Percentiles rank a stretch among this genome's conserved stretches.
phyloP scores from a whole-genome alignment of 2,113 vertebrate genomes.

The Limnothrissa miodon region DNA sequence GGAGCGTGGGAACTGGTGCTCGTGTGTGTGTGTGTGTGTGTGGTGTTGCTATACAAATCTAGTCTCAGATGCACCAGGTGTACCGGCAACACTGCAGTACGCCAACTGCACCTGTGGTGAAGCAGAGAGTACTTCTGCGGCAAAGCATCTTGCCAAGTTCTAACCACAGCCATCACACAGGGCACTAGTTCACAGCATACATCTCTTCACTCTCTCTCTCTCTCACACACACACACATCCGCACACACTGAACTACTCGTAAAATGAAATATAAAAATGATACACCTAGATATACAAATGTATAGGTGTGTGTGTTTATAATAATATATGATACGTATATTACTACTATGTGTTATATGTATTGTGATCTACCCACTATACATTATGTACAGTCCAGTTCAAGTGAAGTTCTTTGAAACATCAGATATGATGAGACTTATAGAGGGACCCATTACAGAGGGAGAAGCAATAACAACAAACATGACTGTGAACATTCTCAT shows the following conservation, averaged over 20 bases:
- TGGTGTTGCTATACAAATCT: neutral
- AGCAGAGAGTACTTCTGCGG: neutral
- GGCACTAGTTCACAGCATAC: neutral
- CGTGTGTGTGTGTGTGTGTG: neutral
- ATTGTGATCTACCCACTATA: too few species aligned
- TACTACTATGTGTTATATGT: too few species aligned
- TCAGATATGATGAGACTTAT: neutral
- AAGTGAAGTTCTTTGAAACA: neutral
- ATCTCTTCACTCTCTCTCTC: neutral
- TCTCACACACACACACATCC: neutral
- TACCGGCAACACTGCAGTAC: constrained; percentile 17
- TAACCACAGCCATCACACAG: neutral
- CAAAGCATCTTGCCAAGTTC: neutral
- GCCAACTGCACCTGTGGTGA: constrained; percentile 5
- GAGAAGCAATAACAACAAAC: too few species aligned
- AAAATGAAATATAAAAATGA: too few species aligned
- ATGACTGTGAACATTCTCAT: too few species aligned
- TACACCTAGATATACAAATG: too few species aligned
- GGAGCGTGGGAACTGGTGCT: constrained; percentile 27
- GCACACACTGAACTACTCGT: neutral
- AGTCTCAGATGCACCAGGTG: neutral
- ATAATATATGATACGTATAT: too few species aligned
- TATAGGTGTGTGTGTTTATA: too few species aligned
- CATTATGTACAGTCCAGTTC: neutral
- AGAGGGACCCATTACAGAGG: neutral